These are phyloP conservation scores for Okamejei kenojei DNA, from an alignment of 2,797 vertebrate species.

Conservation along the genomic window DNA sequence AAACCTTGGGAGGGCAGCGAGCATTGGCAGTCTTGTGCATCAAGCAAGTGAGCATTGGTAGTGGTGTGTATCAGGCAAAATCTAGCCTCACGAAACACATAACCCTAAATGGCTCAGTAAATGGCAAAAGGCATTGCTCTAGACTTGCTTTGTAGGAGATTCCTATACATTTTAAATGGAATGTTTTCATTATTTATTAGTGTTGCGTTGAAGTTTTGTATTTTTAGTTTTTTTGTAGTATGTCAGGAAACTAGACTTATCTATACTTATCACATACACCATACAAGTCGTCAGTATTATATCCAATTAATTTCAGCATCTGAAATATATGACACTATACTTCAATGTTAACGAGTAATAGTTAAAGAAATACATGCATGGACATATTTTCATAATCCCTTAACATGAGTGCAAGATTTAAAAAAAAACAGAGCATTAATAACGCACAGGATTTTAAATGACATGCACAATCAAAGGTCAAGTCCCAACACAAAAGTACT, in stretches of 20 bases:
- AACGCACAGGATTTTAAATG: neutral
- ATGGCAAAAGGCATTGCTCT: too few relatives aligned
- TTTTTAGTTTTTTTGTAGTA: too few relatives aligned
- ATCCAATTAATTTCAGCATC: neutral
- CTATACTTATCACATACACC: neutral
- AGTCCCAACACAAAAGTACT: neutral
- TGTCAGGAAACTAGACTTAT: neutral
- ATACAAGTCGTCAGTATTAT: neutral
- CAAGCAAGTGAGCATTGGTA: too few relatives aligned
- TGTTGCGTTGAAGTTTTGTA: neutral
- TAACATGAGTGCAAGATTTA: neutral
- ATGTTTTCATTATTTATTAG: neutral
- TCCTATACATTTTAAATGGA: neutral
- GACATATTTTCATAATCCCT: neutral
- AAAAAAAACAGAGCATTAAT: neutral
- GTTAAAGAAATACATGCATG: neutral
- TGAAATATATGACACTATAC: neutral
- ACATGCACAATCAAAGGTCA: slow-evolving; percentile 21
- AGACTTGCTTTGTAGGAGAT: neutral
- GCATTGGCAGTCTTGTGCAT: too few relatives aligned
- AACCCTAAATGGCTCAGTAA: too few relatives aligned
- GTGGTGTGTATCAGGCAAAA: too few relatives aligned
- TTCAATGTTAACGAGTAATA: neutral
- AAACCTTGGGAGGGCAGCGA: too few relatives aligned
- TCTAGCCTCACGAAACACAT: too few relatives aligned